phyloP scores from a whole-genome alignment of 1,140 invertebrate genomes.

The Hormaphis cornu region DNA sequence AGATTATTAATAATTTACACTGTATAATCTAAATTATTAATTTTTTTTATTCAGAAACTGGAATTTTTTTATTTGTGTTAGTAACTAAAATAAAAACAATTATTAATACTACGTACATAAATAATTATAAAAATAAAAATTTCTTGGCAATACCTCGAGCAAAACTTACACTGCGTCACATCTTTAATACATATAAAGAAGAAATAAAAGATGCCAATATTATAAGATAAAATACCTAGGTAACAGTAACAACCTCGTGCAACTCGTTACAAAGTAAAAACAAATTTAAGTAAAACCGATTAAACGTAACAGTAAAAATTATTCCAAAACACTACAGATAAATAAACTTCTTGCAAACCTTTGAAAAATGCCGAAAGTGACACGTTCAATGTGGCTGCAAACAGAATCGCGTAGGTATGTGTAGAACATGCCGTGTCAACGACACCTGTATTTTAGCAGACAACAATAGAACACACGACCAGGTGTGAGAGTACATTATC shows the following conservation, averaged over 20 bases:
- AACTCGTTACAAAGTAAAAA: background rate
- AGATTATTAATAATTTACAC: too few relatives aligned
- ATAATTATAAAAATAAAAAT: too few relatives aligned
- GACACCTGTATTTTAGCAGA: constrained; percentile 31
- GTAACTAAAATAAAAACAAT: too few relatives aligned
- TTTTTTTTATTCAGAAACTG: too few relatives aligned
- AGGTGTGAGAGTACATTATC: constrained; percentile 26
- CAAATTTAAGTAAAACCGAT: background rate
- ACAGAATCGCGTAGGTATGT: constrained; percentile 19
- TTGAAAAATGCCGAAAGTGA: constrained; percentile 22
- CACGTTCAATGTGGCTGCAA: background rate
- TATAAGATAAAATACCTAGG: background rate
- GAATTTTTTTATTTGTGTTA: too few relatives aligned
- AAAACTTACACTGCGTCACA: too few relatives aligned
- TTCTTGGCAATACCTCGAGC: too few relatives aligned
- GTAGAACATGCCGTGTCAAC: constrained; percentile 15
- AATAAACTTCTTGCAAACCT: too few relatives aligned
- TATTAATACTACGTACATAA: too few relatives aligned
- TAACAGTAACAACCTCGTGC: too few relatives aligned
- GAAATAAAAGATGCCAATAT: background rate
- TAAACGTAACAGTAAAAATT: background rate
- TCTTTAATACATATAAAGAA: too few relatives aligned
- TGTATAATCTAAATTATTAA: too few relatives aligned
- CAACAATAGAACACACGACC: constrained; percentile 18
- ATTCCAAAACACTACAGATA: background rate